phyloP scores from a whole-genome alignment of 2,113 vertebrate species.

The Heteronetta atricapilla region DNA sequence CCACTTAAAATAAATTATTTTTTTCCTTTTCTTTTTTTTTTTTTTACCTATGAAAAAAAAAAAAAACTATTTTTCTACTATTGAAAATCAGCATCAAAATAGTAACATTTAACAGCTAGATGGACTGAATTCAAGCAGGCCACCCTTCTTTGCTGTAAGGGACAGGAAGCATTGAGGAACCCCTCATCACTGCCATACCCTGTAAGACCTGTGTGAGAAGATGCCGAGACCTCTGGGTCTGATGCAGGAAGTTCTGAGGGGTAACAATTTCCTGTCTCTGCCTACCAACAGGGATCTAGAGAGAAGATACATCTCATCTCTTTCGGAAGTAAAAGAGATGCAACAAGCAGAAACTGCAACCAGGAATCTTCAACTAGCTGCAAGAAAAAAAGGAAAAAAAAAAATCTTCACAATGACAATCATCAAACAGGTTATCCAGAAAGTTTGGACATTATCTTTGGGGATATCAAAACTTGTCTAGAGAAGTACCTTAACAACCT shows the following conservation, averaged over 20 bases:
- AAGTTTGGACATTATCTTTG: not conserved
- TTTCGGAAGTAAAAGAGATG: not conserved
- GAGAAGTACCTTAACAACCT: not conserved
- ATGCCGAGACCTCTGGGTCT: not conserved
- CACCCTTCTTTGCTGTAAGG: not conserved
- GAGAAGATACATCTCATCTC: not conserved
- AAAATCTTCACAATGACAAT: not conserved
- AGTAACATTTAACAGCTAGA: not conserved
- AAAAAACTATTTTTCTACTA: not conserved
- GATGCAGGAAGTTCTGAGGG: not conserved
- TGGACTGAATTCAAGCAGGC: not conserved
- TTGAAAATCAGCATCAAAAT: not conserved
- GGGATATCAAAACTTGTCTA: not conserved
- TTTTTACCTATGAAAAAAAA: not conserved
- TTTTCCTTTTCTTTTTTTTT: not conserved
- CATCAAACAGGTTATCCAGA: not conserved
- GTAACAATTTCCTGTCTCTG: not conserved
- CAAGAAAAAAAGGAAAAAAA: not conserved
- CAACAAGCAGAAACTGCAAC: not conserved
- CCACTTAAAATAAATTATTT: not conserved
- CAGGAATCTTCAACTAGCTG: not conserved
- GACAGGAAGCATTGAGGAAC: not conserved
- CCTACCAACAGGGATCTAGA: not conserved
- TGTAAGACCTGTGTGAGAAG: not conserved
- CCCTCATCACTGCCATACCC: not conserved